Evolutionary conservation across 2,113 vertebrate genomes (phyloP).

Genomic region (Tupaia tana): DNA sequence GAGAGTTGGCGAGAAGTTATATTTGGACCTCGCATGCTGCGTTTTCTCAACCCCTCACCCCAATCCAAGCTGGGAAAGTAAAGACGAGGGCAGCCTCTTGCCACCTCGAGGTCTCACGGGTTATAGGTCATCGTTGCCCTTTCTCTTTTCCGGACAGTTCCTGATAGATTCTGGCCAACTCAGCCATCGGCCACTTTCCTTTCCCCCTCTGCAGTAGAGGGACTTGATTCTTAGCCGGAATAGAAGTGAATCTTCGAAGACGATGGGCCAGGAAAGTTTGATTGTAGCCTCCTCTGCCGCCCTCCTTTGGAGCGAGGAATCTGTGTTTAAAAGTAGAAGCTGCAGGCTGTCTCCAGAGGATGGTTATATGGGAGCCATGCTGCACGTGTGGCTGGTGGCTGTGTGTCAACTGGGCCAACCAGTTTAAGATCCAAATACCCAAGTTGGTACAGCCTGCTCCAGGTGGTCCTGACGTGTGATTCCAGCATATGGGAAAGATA

Average conservation of each 20-base stretch:
- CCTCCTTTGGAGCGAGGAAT: not conserved
- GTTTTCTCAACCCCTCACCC: not conserved
- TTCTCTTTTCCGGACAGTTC: not conserved
- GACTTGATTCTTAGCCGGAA: not conserved
- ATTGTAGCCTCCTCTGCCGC: not conserved
- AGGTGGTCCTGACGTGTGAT: not conserved
- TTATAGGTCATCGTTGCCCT: not conserved
- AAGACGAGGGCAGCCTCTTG: not conserved
- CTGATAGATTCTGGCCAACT: conserved; percentile 7
- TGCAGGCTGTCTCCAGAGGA: not conserved
- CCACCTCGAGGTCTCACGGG: not conserved
- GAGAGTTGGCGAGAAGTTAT: conserved; percentile 70
- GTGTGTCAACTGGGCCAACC: not conserved
- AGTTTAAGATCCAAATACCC: not conserved
- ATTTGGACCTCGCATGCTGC: conserved; percentile 24
- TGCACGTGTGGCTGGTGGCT: not conserved
- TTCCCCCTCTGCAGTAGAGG: conserved; percentile 8
- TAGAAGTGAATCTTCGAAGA: conserved; percentile 41
- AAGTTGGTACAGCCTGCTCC: not conserved
- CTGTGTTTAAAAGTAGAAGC: conserved; percentile 45
- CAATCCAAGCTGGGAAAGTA: not conserved
- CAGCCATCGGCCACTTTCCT: not conserved
- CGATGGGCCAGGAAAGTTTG: conserved; percentile 64
- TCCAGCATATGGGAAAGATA: not conserved
- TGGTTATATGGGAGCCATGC: not conserved